phyloP scores from a whole-genome alignment of 2,888 invertebrate genomes.

The Cyclophora albipunctata region DNA sequence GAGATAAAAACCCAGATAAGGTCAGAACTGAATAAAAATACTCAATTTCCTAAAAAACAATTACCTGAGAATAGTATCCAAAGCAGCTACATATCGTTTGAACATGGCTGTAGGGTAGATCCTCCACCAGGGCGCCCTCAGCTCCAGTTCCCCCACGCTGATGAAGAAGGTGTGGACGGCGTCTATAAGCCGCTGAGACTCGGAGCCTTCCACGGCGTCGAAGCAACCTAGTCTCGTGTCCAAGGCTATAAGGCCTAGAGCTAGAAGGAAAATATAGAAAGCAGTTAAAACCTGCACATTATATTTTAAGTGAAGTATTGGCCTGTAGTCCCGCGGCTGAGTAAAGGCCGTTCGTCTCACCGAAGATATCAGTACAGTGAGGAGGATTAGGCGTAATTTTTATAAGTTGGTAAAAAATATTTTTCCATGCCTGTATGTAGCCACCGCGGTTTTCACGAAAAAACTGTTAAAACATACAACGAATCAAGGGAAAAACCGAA shows the following conservation, averaged over 20 bases:
- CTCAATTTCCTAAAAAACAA: constrained; percentile 9
- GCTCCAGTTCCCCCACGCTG: constrained; percentile 78
- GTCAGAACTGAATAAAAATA: too few species aligned
- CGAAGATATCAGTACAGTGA: too few species aligned
- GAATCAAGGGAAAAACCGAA: too few species aligned
- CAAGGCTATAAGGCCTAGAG: constrained; percentile 79
- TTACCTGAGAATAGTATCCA: constrained; percentile 81
- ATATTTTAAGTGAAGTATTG: too few species aligned
- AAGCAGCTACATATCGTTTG: constrained; percentile 76
- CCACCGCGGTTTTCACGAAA: too few species aligned
- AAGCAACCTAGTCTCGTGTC: constrained; percentile 80
- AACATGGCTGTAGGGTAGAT: constrained; percentile 78
- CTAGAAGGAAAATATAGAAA: constrained; percentile 47
- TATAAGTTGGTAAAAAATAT: too few species aligned
- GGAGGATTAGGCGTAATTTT: too few species aligned
- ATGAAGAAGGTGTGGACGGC: constrained; percentile 80
- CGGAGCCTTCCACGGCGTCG: constrained; percentile 69
- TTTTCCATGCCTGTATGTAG: too few species aligned
- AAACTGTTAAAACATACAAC: too few species aligned
- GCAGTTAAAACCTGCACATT: not conserved
- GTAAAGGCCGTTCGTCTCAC: too few species aligned
- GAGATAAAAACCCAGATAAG: too few species aligned
- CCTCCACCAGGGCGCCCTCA: constrained; percentile 81
- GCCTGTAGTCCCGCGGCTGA: too few species aligned
- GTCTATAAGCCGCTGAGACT: constrained; percentile 78